These are phyloP conservation scores for Astreopora myriophthalma DNA, from an alignment of 64 coral and sea anemone species.

Conservation along the genomic window DNA sequence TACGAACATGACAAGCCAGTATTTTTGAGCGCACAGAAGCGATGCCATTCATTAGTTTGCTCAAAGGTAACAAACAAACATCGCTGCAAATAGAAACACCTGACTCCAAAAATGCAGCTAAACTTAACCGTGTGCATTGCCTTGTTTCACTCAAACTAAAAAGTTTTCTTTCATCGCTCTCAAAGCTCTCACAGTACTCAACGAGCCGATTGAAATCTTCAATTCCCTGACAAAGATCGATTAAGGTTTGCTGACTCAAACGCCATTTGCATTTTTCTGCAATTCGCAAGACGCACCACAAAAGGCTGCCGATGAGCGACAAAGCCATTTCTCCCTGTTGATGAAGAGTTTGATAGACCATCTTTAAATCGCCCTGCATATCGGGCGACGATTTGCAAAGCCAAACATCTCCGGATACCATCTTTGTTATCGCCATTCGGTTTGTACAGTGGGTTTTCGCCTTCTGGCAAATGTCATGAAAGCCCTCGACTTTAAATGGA, in stretches of 20 bases:
- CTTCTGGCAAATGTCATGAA: slow-evolving; percentile 76
- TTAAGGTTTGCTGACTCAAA: slow-evolving; percentile 54
- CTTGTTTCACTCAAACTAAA: slow-evolving; percentile 37
- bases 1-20: slow-evolving; percentile 53
- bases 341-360: slow-evolving; percentile 46
- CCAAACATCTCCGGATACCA: slow-evolving; percentile 50
- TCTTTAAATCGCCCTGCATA: slow-evolving; percentile 56
- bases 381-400: slow-evolving; percentile 45
- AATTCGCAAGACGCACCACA: slow-evolving; percentile 54
- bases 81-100: neutral
- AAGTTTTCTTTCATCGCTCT: slow-evolving; percentile 45
- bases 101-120: slow-evolving; percentile 2
- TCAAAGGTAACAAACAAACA: slow-evolving; percentile 58
- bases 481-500: slow-evolving; percentile 64
- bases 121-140: neutral
- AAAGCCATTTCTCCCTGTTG: slow-evolving; percentile 35
- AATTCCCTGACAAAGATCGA: slow-evolving; percentile 68
- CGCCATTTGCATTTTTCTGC: slow-evolving; percentile 57
- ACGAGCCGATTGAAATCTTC: slow-evolving; percentile 87
- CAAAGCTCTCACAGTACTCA: slow-evolving; percentile 64
- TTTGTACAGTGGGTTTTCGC: slow-evolving; percentile 75
- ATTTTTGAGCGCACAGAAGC: slow-evolving; percentile 65
- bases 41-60: slow-evolving; percentile 74
- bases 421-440: slow-evolving; percentile 57
- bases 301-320: slow-evolving; percentile 62